These are phyloP conservation scores for Ambastaia sidthimunki DNA, from an alignment of 2,797 vertebrate species.

Conservation along the genomic window DNA sequence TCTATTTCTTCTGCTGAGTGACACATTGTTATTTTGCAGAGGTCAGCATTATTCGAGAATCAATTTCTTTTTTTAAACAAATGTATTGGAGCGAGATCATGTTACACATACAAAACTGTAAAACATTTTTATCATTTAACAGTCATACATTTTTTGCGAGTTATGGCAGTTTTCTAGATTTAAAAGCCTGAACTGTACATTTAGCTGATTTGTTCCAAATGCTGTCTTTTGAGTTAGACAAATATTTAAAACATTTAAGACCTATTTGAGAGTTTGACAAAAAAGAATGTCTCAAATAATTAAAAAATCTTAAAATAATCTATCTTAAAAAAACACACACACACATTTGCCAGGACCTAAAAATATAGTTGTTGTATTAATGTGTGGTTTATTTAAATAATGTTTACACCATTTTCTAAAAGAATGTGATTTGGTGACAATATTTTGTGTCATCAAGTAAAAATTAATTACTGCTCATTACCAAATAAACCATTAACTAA, in stretches of 20 bases:
- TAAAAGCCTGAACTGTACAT: background rate
- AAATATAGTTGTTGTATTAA: too few species aligned
- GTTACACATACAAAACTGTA: constrained; percentile 16
- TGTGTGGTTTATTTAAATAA: too few species aligned
- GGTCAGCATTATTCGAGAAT: background rate
- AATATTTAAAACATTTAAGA: background rate
- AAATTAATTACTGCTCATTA: too few species aligned
- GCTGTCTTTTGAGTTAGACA: background rate
- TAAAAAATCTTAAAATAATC: too few species aligned
- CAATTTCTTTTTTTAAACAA: constrained; percentile 21
- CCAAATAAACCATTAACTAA: too few species aligned
- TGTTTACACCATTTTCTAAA: too few species aligned
- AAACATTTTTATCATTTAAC: constrained; percentile 22
- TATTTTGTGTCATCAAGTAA: too few species aligned
- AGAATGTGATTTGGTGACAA: too few species aligned
- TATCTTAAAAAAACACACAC: too few species aligned
- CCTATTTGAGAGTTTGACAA: too few species aligned
- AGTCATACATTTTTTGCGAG: background rate
- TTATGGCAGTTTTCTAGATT: background rate
- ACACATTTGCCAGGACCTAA: too few species aligned
- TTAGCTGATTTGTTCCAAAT: constrained; percentile 25
- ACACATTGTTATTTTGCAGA: constrained; percentile 26
- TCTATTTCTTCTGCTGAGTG: constrained; percentile 29
- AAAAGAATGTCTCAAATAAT: too few species aligned
- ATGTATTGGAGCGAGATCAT: background rate